phyloP scores from a whole-genome alignment of 2,113 vertebrate genomes.

The Rhineura floridana region DNA sequence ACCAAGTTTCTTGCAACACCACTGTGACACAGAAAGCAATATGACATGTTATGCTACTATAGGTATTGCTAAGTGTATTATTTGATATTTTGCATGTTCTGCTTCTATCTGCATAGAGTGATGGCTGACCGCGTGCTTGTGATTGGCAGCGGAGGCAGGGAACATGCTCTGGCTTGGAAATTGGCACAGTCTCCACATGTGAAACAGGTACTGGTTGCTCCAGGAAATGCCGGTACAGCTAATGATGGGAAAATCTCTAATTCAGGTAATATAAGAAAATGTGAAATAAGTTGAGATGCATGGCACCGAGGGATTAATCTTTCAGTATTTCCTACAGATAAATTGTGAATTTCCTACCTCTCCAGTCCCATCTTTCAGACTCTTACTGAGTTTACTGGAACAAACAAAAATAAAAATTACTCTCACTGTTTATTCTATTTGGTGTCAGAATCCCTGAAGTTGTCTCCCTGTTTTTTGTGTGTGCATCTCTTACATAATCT shows the following conservation, averaged over 20 bases:
- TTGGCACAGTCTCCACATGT: constrained; percentile 85
- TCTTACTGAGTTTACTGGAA: background rate
- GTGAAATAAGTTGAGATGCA: background rate
- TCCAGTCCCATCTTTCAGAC: background rate
- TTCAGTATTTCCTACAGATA: background rate
- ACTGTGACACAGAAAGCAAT: background rate
- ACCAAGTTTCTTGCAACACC: background rate
- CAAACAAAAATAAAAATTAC: background rate
- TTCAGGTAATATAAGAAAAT: constrained; percentile 75
- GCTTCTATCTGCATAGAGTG: constrained; percentile 51
- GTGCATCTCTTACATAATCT: background rate
- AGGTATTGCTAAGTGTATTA: background rate
- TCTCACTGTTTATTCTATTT: background rate
- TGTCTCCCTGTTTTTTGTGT: background rate
- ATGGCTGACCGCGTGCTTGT: constrained; percentile 91
- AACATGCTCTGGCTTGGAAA: constrained; percentile 91
- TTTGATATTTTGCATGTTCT: constrained; percentile 34
- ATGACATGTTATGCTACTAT: accelerated
- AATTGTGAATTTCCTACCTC: background rate
- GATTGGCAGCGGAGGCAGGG: constrained; percentile 87
- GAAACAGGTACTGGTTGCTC: constrained; percentile 85
- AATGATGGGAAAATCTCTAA: constrained; percentile 84
- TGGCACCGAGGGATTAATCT: background rate
- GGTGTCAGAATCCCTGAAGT: background rate
- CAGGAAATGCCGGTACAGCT: constrained; percentile 88